Evolutionary conservation across 30 jellyfish, hydroid and myxozoan species (phyloP).

Genomic region (Pelagia noctiluca): DNA sequence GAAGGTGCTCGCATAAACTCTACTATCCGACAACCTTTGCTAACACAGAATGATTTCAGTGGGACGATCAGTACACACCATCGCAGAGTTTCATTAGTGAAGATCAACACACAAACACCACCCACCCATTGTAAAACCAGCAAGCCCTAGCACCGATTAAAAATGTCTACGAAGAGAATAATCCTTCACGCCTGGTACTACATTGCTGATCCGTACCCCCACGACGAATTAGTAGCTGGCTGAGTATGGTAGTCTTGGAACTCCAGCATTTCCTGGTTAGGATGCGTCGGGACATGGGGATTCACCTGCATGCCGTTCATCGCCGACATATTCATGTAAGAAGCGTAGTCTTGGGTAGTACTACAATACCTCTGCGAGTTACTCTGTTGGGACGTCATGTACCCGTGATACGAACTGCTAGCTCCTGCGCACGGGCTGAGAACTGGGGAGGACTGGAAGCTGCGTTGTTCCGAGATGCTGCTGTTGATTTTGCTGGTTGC

Average conservation of each 20-base stretch:
- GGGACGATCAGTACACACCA: too few species aligned
- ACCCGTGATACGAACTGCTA: conserved; percentile 74
- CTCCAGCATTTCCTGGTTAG: conserved; percentile 70
- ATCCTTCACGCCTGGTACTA: conserved; percentile 2
- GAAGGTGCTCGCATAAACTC: too few species aligned
- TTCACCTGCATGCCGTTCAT: conserved; percentile 69
- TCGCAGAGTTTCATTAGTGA: too few species aligned
- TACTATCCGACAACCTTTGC: too few species aligned
- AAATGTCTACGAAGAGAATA: neutral
- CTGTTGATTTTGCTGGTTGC: conserved; percentile 66
- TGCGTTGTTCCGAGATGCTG: conserved; percentile 62
- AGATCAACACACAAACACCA: neutral
- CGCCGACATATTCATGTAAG: conserved; percentile 82
- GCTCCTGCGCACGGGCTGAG: conserved; percentile 95
- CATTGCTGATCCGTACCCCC: conserved; percentile 91
- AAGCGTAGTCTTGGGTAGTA: conserved; percentile 79
- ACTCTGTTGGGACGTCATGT: conserved; percentile 67
- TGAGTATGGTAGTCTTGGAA: conserved; percentile 82
- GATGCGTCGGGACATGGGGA: conserved; percentile 77
- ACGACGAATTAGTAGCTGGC: conserved; percentile 65
- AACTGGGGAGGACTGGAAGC: conserved; percentile 91
- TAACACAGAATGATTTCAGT: too few species aligned
- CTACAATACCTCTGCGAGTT: conserved; percentile 78
- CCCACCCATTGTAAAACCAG: neutral
- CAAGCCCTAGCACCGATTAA: neutral